phyloP scores from a whole-genome alignment of 2,113 vertebrate species.

The Callaeas wilsoni region DNA sequence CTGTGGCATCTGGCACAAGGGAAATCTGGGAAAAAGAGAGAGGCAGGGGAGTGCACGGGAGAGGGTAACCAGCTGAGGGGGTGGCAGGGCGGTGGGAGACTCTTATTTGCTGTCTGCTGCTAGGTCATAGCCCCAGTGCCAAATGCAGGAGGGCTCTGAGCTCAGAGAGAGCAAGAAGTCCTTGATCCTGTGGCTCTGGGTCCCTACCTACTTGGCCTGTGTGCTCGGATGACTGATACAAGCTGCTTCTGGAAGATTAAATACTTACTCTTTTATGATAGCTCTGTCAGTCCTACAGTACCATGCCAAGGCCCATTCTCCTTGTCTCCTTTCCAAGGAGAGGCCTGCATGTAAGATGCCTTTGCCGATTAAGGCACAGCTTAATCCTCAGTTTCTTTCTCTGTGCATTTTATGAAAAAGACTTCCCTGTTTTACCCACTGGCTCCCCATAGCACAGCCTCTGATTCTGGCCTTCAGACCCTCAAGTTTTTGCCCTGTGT shows the following conservation, averaged over 20 bases:
- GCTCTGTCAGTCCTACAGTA: not conserved
- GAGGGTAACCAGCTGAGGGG: not conserved
- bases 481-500: not conserved
- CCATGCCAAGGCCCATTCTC: not conserved
- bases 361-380: not conserved
- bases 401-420: not conserved
- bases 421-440: not conserved
- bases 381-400: not conserved
- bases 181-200: not conserved
- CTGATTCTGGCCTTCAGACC: not conserved
- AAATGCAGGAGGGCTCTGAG: not conserved
- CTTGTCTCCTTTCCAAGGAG: not conserved
- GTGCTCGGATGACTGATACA: not conserved
- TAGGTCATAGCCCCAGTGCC: not conserved
- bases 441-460: not conserved
- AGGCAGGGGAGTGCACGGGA: not conserved
- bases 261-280: not conserved
- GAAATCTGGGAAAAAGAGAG: not conserved
- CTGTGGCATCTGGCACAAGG: not conserved
- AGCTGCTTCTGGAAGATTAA: not conserved
- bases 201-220: not conserved
- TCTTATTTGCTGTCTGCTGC: not conserved
- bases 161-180: not conserved
- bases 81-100: not conserved
- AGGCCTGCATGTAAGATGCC: not conserved